A percentile compares a stretch with the other conserved stretches of the same genome.
Conservation (phyloP, 2,797 vertebrate species). For the Melanotaenia boesemani region DNA sequence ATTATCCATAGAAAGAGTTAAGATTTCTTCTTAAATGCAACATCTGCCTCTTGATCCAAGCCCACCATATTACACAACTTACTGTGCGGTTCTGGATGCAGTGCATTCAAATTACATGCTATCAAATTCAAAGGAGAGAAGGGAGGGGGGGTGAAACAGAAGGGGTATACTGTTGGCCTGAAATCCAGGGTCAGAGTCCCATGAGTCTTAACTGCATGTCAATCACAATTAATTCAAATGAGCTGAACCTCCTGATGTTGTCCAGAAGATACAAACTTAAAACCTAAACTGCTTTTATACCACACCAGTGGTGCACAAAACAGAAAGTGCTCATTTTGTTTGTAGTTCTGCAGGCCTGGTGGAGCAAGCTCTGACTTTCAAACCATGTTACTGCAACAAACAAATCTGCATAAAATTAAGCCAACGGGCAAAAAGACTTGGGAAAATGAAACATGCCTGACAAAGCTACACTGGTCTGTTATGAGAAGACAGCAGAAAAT, state of each 20-base stretch:
- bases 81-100: constrained; percentile 78
- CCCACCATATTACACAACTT: constrained; percentile 76
- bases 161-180: constrained; percentile 51
- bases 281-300: constrained; percentile 32
- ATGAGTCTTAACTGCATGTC: constrained; percentile 63
- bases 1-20: constrained; percentile 68
- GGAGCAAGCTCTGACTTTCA: constrained; percentile 16
- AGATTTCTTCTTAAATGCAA: constrained; percentile 51
- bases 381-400: constrained; percentile 36
- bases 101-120: constrained; percentile 83
- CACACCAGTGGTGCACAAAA: constrained; percentile 21
- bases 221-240: constrained; percentile 67
- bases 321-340: constrained; percentile 17
- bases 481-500: constrained; percentile 62
- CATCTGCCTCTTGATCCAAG: constrained; percentile 58
- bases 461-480: constrained; percentile 52
- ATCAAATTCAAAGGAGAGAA: constrained; percentile 75
- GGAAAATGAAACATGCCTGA: constrained; percentile 58
- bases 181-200: constrained; percentile 54
- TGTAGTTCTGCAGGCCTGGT: constrained; percentile 10
- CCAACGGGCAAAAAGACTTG: constrained; percentile 20
- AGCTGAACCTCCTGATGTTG: constrained; percentile 55
- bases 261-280: constrained; percentile 65
- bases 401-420: constrained; percentile 56
- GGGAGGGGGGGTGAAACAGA: constrained; percentile 9